Conservation (phyloP, 2,888 invertebrate species). For the Thecophora atra region DNA sequence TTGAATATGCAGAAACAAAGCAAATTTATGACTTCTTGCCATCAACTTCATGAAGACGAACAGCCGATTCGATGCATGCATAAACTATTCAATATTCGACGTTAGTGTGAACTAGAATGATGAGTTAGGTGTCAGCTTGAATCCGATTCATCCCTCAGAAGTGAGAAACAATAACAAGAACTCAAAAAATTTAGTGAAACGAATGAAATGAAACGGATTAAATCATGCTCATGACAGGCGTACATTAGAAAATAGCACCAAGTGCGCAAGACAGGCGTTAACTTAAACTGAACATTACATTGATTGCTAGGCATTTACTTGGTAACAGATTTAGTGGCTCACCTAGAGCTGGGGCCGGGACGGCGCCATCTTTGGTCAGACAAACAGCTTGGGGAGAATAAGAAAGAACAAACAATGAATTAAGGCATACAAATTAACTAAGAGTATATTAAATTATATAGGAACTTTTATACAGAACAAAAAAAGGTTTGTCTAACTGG, state of each 20-base stretch:
- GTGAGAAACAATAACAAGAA: too few relatives aligned
- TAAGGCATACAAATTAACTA: not conserved
- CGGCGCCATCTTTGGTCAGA: constrained; percentile 67
- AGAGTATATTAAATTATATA: not conserved
- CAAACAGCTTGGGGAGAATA: constrained; percentile 53
- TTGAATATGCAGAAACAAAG: too few relatives aligned
- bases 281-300: constrained; percentile 1
- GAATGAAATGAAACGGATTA: not conserved
- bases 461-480: too few relatives aligned
- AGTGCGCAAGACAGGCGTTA: not conserved
- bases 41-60: not conserved
- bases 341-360: constrained; percentile 67
- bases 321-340: constrained; percentile 51
- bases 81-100: not conserved
- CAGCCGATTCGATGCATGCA: not conserved
- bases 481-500: too few relatives aligned
- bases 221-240: not conserved
- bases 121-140: not conserved
- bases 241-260: not conserved
- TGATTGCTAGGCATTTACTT: constrained; percentile 37
- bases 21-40: not conserved
- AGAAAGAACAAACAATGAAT: constrained; percentile 24
- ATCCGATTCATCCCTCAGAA: not conserved
- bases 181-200: too few relatives aligned
- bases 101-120: not conserved